Conservation (phyloP, 2,113 vertebrate species). For the Atractosteus spatula region DNA sequence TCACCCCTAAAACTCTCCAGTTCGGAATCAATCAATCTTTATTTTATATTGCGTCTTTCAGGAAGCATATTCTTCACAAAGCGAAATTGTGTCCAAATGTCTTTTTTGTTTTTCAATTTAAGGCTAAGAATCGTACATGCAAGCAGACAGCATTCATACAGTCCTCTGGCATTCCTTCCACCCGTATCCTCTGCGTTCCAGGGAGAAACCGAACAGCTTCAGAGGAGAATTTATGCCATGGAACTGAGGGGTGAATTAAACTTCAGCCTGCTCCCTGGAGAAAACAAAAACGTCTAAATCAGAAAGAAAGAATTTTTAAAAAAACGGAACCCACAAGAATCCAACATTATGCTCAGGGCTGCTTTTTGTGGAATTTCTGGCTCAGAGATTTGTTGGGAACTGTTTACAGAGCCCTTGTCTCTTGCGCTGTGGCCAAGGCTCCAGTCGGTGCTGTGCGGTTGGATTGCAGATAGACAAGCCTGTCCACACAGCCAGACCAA, state of each 20-base stretch:
- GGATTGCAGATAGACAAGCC: background rate
- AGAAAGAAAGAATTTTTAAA: background rate
- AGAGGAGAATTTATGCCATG: background rate
- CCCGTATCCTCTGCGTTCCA: too few relatives aligned
- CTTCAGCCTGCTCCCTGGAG: slow-evolving; percentile 15
- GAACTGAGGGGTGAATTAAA: slow-evolving; percentile 16
- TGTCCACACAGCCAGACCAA: too few relatives aligned
- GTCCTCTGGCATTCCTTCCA: background rate
- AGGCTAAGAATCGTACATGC: too few relatives aligned
- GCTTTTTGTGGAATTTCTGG: slow-evolving; percentile 9
- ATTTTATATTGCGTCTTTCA: too few relatives aligned
- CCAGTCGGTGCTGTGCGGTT: background rate
- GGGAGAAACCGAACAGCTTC: background rate
- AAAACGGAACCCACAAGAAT: slow-evolving; percentile 7
- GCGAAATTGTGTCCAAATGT: too few relatives aligned
- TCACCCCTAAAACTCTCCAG: too few relatives aligned
- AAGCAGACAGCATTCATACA: background rate
- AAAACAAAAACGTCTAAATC: background rate
- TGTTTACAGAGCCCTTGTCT: background rate
- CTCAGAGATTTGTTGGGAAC: background rate
- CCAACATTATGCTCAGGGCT: background rate
- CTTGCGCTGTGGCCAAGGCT: background rate
- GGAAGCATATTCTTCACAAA: too few relatives aligned
- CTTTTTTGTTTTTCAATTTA: too few relatives aligned
- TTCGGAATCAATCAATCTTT: too few relatives aligned